phyloP scores from a whole-genome alignment of 1,140 invertebrate species.

The Drosophila trapezifrons region DNA sequence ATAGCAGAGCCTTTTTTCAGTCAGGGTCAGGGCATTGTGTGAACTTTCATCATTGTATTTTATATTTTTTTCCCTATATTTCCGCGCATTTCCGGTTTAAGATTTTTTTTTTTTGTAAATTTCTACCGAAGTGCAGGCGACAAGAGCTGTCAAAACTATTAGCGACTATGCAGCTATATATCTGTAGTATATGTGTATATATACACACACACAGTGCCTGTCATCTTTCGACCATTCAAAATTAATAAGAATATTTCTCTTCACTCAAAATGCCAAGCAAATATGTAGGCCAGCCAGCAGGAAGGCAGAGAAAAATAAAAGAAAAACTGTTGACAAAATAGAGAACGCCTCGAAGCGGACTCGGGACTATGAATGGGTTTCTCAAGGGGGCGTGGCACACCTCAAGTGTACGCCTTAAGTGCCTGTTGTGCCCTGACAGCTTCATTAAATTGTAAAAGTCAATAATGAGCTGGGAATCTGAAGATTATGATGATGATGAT shows the following conservation, averaged over 20 bases:
- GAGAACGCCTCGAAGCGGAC: conserved; percentile 5
- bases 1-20: conserved; percentile 32
- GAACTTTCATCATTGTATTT: conserved; percentile 46
- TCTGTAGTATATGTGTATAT: too few relatives aligned
- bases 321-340: conserved; percentile 65
- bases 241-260: conserved; percentile 72
- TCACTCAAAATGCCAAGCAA: conserved; percentile 71
- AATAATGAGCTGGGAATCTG: conserved; percentile 39
- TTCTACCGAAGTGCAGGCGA: conserved; percentile 60
- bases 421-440: conserved; percentile 66
- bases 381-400: conserved; percentile 47
- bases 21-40: conserved; percentile 62
- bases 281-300: conserved; percentile 69
- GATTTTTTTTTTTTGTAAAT: conserved; percentile 26
- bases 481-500: conserved; percentile 23
- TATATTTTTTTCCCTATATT: background rate
- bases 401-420: conserved; percentile 66
- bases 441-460: conserved; percentile 69
- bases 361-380: conserved; percentile 57
- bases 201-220: conserved; percentile 22
- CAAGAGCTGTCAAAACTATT: conserved; percentile 77
- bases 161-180: conserved; percentile 48
- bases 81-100: conserved; percentile 36
- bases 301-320: conserved; percentile 30
- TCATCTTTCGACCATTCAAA: conserved; percentile 67